Evolutionary conservation across 2,797 vertebrate genomes (phyloP).

Genomic region (Sebastes cheni): DNA sequence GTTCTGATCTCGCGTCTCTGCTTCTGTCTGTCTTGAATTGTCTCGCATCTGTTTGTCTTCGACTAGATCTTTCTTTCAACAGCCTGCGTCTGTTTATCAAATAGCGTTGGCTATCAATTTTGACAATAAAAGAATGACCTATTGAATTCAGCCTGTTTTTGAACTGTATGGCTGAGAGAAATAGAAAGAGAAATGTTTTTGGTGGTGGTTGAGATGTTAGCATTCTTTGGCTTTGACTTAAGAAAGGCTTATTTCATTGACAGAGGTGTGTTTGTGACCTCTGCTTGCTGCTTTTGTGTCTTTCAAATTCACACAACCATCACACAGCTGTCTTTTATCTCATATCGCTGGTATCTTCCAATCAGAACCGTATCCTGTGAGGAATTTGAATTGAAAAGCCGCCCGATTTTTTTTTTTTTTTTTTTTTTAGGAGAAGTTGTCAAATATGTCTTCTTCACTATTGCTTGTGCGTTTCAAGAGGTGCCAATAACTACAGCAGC

Average conservation of each 20-base stretch:
- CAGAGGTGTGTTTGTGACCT: conserved; percentile 9
- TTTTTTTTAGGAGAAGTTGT: neutral
- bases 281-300: neutral
- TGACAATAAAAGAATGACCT: conserved; percentile 6
- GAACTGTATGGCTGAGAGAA: conserved; percentile 26
- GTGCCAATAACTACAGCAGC: neutral
- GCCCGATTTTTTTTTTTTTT: neutral
- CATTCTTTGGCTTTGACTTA: conserved; percentile 41
- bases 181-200: conserved; percentile 42
- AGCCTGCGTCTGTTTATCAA: conserved; percentile 5
- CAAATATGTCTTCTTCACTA: neutral
- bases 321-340: conserved; percentile 38
- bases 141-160: conserved; percentile 5
- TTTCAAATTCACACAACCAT: conserved; percentile 50
- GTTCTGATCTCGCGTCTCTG: conserved; percentile 3
- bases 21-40: conserved; percentile 6
- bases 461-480: neutral
- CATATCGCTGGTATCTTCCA: conserved; percentile 8
- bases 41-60: neutral
- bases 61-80: neutral
- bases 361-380: conserved; percentile 6
- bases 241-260: conserved; percentile 19
- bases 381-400: conserved; percentile 26
- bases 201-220: conserved; percentile 43
- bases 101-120: conserved; percentile 41